phyloP scores from a whole-genome alignment of 2,888 invertebrate species.

The Tetragnatha montana region DNA sequence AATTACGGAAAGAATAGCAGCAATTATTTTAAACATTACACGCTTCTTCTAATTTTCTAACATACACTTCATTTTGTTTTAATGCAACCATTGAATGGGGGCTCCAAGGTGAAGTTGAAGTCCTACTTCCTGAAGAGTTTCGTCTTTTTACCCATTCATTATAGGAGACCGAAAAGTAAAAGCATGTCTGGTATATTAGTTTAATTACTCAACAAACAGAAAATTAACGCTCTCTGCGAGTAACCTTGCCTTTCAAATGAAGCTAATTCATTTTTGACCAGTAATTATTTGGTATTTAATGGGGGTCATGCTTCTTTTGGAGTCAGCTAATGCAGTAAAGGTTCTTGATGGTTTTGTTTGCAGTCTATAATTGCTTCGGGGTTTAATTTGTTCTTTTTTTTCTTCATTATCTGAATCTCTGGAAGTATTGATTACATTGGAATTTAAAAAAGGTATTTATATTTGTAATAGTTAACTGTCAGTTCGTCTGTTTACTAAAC shows the following conservation, averaged over 20 bases:
- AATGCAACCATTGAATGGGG: slow-evolving; percentile 35
- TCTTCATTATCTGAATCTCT: no score
- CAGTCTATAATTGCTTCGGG: background rate
- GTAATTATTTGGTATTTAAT: slow-evolving; percentile 5
- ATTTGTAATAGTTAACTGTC: no score
- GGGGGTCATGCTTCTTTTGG: background rate
- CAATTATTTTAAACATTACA: slow-evolving; percentile 52
- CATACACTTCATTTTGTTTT: slow-evolving; percentile 28
- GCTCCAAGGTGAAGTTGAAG: slow-evolving; percentile 5
- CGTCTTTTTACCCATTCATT: slow-evolving; percentile 17
- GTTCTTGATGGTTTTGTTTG: background rate
- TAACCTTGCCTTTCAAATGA: slow-evolving; percentile 26
- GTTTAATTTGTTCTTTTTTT: no score
- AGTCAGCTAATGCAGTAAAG: background rate
- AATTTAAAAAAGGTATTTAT: no score
- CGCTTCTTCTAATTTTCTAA: slow-evolving; percentile 19
- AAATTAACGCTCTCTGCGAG: slow-evolving; percentile 18
- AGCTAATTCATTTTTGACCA: slow-evolving; percentile 15
- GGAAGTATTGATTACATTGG: no score
- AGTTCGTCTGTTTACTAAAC: no score
- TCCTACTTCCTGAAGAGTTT: slow-evolving; percentile 9
- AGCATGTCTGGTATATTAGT: slow-evolving; percentile 27
- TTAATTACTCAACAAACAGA: slow-evolving; percentile 25
- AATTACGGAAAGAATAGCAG: slow-evolving; percentile 32
- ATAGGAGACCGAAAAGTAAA: slow-evolving; percentile 4